Evolutionary conservation across 2,113 vertebrate species (phyloP), one percentile per base, ranked within the genome.

Genomic region (Melanerpes aurifrons): DNA sequence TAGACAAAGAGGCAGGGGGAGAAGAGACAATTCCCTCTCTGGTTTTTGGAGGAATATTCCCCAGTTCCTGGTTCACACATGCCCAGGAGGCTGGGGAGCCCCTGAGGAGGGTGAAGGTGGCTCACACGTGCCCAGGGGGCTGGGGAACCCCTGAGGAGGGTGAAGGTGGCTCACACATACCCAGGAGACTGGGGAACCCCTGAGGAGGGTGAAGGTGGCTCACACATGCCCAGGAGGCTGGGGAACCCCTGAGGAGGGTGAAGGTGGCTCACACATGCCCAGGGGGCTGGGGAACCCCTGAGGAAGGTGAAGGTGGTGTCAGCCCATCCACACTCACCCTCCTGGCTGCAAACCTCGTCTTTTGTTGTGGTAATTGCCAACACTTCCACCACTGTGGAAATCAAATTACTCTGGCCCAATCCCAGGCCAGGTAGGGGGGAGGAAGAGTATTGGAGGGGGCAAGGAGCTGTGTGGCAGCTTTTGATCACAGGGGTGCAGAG

Each of bases 331-430:
- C 54, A 21, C 37, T 59, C 56, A 20, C 48, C 54, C 2, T 1
- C 53, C 43, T 6, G 72, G 50, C 78, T 70, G 61, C 66, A 78
- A 37, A 79, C 54, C 86, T n/a, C 78, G 10, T 50, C 90, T 68
- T 90, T 88, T 94, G 54, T 86, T 90, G 72, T 82, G 87, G n/a
- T 79, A 86, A 92, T 90, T 58, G 68, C 61, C 45, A 24, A 8
- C 1, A 61, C 64, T 80, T 35, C 66, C 81, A 69, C n/a, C 18
- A 1, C 37, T 8, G 12, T 68, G 82, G 26, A 92, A 91, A 95
- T 89, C 78, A 82, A 86, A 91, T 92, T 86, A 88, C 5, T 47
- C 63, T 2, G 13, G 75, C 56, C 48, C 64, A 32, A 66, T 50
- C 67, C 57, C 45, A 40, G 67, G 5, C 6, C 0, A 26, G 17